Evolutionary conservation across 2,797 vertebrate species (phyloP), one percentile per base, ranked within the genome.

Genomic region (Tokudaia tokunoshimensis): DNA sequence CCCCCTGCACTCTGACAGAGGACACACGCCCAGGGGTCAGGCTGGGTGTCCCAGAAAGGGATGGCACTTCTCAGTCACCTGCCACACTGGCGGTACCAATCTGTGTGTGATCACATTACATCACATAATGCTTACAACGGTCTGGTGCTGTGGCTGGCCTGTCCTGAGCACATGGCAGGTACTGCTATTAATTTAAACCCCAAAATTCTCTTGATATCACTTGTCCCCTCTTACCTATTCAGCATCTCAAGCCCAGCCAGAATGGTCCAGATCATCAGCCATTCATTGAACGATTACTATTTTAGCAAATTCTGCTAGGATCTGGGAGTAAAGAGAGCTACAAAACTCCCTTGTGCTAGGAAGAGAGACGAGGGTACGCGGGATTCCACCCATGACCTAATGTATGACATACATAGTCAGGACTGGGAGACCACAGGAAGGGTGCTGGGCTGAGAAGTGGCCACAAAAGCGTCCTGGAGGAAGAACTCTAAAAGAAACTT

Each of bases 221-320:
- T 20, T 88, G 41, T 29, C 1, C 79, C 37, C 59, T 52, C 12
- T 41, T 2, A 91, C 34, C 72, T 57, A 29, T 37, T 37, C 59
- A 52, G 6, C 14, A 14, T 34, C 17, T 67, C 55, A 12, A 8
- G 7, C 20, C 7, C 29, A 41, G 65, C 72, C 41, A 91, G 65
- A 44, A 47, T 74, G 50, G n/a, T 22, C 9, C 15, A 2, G 3
- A 31, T 52, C 37, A 22, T 29, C 22, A 83, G n/a, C 61, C 12
- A 75, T 17, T 79, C n/a, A 41, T 2, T 59, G 59, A 91, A 88
- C 13, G 57, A 63, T 24, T 72, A 37, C 86, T 63, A 59, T 22
- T 88, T 70, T n/a, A 94, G 47, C 20, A 24, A 85, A 44, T 86
- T 78, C 44, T 87, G 37, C 34, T 59, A 87, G 57, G 41, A 47